Percentiles rank a stretch among this genome's conserved stretches.
Evolutionary conservation across 2,888 invertebrate species (phyloP).

Genomic region (Dryomyza anilis): DNA sequence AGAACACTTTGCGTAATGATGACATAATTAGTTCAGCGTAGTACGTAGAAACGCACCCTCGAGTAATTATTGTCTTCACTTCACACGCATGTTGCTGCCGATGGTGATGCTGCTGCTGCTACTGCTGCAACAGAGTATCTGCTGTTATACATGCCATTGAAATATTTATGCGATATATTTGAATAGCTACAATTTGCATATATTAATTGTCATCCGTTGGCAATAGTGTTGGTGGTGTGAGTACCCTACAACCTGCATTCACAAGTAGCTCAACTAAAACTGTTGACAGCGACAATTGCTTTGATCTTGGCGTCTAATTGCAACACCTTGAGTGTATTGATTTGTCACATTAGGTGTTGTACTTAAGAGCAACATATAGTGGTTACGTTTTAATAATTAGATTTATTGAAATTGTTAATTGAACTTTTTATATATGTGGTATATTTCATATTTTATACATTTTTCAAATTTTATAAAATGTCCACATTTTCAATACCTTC

Average conservation of each 20-base stretch:
- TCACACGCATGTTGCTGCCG: neutral
- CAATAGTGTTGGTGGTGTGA: no score
- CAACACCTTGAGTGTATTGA: neutral
- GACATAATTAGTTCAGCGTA: slow-evolving; percentile 53
- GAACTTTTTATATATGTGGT: no score
- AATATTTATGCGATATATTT: slow-evolving; percentile 12
- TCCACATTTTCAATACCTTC: no score
- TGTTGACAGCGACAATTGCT: neutral
- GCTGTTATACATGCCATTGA: slow-evolving; percentile 23
- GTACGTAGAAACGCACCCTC: slow-evolving; percentile 28
- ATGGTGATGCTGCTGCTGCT: neutral
- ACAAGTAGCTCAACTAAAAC: neutral
- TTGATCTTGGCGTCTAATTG: no score
- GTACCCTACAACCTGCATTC: no score
- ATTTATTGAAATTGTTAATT: no score
- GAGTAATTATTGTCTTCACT: neutral
- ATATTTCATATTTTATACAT: no score
- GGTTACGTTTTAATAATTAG: no score
- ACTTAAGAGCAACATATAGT: no score
- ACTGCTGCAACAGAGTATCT: no score
- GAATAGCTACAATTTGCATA: slow-evolving; percentile 22
- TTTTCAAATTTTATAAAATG: no score
- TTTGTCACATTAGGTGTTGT: no score
- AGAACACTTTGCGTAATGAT: slow-evolving; percentile 43
- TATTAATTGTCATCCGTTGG: slow-evolving; percentile 28